Evolutionary conservation across 1,140 invertebrate genomes (phyloP).

Genomic region (Drosophila nebulosa): DNA sequence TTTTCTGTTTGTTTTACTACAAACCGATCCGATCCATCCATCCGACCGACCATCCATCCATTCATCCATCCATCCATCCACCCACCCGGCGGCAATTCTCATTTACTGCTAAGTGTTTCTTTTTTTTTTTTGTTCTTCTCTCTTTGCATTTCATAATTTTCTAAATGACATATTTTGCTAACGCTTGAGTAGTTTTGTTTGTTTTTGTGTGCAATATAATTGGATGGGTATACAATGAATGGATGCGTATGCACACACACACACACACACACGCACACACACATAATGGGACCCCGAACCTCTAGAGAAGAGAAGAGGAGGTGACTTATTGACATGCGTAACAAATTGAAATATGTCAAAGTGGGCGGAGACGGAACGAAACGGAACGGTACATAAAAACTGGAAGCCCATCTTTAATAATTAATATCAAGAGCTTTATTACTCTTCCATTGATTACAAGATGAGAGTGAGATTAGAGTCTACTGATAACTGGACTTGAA

Average conservation of each 20-base stretch:
- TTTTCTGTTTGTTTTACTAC: slow-evolving; percentile 42
- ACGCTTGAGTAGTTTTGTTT: slow-evolving; percentile 69
- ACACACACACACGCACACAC: too few relatives aligned
- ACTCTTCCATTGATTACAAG: too few relatives aligned
- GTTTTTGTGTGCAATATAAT: slow-evolving; percentile 59
- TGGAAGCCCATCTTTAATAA: slow-evolving; percentile 30
- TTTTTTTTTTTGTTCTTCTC: too few relatives aligned
- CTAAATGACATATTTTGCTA: slow-evolving; percentile 65
- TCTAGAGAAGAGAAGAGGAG: background rate
- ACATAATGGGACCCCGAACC: background rate
- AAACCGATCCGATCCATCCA: slow-evolving; percentile 30
- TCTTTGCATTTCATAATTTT: slow-evolving; percentile 66
- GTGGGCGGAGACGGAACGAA: background rate
- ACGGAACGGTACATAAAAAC: too few relatives aligned
- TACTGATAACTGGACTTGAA: too few relatives aligned
- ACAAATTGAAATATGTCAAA: background rate
- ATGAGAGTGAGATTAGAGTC: too few relatives aligned
- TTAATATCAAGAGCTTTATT: slow-evolving; percentile 18
- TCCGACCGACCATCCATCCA: too few relatives aligned
- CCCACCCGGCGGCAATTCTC: slow-evolving; percentile 47
- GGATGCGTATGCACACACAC: slow-evolving; percentile 4
- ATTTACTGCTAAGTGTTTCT: slow-evolving; percentile 69
- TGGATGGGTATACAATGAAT: slow-evolving; percentile 7
- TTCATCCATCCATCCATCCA: too few relatives aligned
- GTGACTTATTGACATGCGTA: slow-evolving; percentile 12